Percentiles rank a stretch among this genome's conserved stretches.
Evolutionary conservation across 2,888 invertebrate genomes (phyloP).

Genomic region (Allophyes oxyacanthae): DNA sequence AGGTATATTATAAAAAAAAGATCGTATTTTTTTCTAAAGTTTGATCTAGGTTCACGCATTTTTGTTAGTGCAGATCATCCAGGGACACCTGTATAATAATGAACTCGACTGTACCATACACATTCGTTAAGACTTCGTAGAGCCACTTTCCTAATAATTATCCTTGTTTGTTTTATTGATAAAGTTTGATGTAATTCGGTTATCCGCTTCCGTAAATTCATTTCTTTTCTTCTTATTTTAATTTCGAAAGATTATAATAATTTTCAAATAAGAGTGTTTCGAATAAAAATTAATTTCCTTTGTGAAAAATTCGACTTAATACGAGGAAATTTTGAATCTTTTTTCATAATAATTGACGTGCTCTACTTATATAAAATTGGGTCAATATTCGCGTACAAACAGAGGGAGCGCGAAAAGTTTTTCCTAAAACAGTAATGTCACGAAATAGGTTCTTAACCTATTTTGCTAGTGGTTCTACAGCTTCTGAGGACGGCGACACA

Average conservation of each 20-base stretch:
- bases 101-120: too few species aligned
- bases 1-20: too few species aligned
- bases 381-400: conserved; percentile 62
- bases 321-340: conserved; percentile 20
- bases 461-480: conserved; percentile 54
- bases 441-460: conserved; percentile 61
- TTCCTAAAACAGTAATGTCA: conserved; percentile 60
- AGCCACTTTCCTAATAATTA: conserved; percentile 24
- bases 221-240: background rate
- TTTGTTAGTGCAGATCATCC: too few species aligned
- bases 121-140: conserved; percentile 6
- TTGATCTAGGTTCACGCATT: too few species aligned
- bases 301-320: conserved; percentile 16
- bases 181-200: conserved; percentile 2
- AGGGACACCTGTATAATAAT: too few species aligned
- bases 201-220: background rate
- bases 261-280: background rate
- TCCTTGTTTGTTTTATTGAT: conserved; percentile 9
- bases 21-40: too few species aligned
- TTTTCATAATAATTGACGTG: conserved; percentile 46
- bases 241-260: conserved; percentile 4
- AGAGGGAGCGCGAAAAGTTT: conserved; percentile 57
- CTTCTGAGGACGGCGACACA: conserved; percentile 40
- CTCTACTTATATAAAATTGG: conserved; percentile 56
- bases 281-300: conserved; percentile 8